Evolutionary conservation across 1,140 invertebrate species (phyloP), one percentile per base, ranked within the genome.

Genomic region (Pogonognathellus flavescens): DNA sequence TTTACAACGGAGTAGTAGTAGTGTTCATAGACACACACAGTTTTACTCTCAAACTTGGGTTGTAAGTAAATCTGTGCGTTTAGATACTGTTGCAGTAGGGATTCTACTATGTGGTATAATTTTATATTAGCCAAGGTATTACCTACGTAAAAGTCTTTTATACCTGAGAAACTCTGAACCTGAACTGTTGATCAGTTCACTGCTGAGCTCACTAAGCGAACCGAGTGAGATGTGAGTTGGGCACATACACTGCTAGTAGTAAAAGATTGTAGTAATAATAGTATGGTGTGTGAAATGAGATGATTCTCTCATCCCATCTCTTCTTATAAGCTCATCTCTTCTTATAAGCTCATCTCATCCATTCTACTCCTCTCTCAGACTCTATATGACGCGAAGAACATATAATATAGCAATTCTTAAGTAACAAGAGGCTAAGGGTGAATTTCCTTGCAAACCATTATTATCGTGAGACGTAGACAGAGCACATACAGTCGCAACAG

Each of bases 241-340:
- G n/a, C 41, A 49, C 7, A 7, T 49, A 57, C n/a, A 57, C n/a
- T 3, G 2, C 11, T 4, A n/a, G 11, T n/a, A 2, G 14, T 76
- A 31, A 16, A 76, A 31, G 70, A 76, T 76, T 76, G 14, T 76
- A 66, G 22, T 66, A 31, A 31, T 76, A 31, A 25, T 66, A 31
- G 70, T 76, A 31, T 76, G 41, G 70, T 76, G 70, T 62, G 59
- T 76, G 70, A 66, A 14, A 76, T 76, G 70, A 76, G 41, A 76
- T 76, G 70, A 76, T 76, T 76, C 41, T 76, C 70, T 76, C 70
- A 76, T 76, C 70, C 31, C 70, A 76, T 72, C 41, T 72, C 66
- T 41, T 72, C 66, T 72, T 72, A n/a, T n/a, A n/a, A n/a, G n/a
- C 66, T 31, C 66, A 72, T 72, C 41, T 72, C 66, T 41, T 76